Conservation (phyloP, 2,888 invertebrate species). For the Timandra comae region DNA sequence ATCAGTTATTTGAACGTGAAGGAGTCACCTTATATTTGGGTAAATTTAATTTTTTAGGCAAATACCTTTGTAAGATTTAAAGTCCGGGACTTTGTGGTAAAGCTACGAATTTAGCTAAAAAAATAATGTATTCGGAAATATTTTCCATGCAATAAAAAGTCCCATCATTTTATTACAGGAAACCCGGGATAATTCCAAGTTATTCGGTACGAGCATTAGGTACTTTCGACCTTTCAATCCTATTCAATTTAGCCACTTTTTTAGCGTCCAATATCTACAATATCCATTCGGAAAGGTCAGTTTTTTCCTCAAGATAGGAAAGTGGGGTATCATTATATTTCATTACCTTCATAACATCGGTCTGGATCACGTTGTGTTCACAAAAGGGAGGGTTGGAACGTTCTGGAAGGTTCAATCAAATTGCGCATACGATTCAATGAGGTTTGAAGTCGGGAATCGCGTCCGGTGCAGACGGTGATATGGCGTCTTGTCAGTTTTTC, state of each 20-base stretch:
- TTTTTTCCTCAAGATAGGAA: constrained; percentile 22
- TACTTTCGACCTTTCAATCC: constrained; percentile 1
- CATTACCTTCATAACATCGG: constrained; percentile 42
- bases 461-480: constrained; percentile 41
- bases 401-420: constrained; percentile 42
- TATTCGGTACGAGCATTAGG: no score
- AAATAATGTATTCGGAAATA: no score
- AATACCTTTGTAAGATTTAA: no score
- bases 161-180: no score
- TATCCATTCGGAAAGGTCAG: constrained; percentile 23
- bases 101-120: no score
- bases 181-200: no score
- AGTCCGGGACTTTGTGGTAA: no score
- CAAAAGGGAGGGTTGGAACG: constrained; percentile 6
- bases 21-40: no score
- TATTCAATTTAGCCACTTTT: constrained; percentile 17
- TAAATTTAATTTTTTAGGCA: no score
- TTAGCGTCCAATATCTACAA: constrained; percentile 13
- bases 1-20: no score
- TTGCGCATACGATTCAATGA: constrained; percentile 55
- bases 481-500: constrained; percentile 9
- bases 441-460: constrained; percentile 33
- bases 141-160: no score
- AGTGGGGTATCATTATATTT: constrained; percentile 42
- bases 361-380: constrained; percentile 25